These are phyloP conservation scores for Chesias legatella DNA, from an alignment of 2,888 invertebrate species.

Conservation along the genomic window DNA sequence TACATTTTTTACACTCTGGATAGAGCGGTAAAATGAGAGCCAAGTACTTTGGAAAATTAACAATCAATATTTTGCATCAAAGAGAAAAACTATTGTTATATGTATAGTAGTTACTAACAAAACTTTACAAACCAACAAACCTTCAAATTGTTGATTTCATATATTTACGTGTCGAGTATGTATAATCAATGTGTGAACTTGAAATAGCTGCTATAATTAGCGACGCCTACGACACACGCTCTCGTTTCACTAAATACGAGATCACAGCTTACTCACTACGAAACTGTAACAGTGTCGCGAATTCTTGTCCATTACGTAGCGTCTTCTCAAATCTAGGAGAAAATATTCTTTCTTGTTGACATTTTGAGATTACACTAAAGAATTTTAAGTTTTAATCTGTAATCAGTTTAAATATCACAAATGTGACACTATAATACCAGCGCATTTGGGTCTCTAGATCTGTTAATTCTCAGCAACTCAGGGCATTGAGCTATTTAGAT, in stretches of 20 bases:
- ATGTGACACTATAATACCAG: too few relatives aligned
- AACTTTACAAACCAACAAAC: too few relatives aligned
- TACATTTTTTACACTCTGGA: too few relatives aligned
- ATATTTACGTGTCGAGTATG: slow-evolving; percentile 21
- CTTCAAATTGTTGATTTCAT: background rate
- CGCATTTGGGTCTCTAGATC: too few relatives aligned
- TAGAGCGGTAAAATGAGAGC: too few relatives aligned
- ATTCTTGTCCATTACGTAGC: slow-evolving; percentile 3
- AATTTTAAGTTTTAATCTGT: background rate
- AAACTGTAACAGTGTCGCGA: slow-evolving; percentile 5
- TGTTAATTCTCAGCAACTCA: too few relatives aligned
- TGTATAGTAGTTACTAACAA: too few relatives aligned
- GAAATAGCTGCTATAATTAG: slow-evolving; percentile 56
- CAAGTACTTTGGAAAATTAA: too few relatives aligned
- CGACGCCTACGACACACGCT: slow-evolving; percentile 38
- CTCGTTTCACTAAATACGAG: slow-evolving; percentile 36
- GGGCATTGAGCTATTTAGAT: too few relatives aligned
- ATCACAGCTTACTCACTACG: slow-evolving; percentile 23
- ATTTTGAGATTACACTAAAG: background rate
- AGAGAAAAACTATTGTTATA: too few relatives aligned
- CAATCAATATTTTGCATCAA: too few relatives aligned
- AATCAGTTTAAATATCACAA: too few relatives aligned
- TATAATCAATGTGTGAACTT: slow-evolving; percentile 53
- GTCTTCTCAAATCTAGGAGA: background rate
- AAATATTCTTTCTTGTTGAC: background rate